Percentiles rank a stretch among this genome's conserved stretches.
phyloP scores from a whole-genome alignment of 2,113 vertebrate genomes.

The Indicator indicator region DNA sequence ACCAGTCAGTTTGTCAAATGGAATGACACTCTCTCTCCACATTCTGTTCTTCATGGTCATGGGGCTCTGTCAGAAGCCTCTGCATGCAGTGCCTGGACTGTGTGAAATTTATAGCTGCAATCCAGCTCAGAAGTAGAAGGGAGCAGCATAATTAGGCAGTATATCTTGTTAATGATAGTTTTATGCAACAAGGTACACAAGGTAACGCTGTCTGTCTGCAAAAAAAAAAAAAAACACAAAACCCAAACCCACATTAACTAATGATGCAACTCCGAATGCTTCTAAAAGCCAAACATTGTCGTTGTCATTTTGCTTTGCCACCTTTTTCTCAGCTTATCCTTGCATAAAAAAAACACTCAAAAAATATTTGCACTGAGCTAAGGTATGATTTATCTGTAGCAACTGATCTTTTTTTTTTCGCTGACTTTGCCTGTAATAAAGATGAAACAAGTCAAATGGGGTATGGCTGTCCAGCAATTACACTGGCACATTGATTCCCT shows the following conservation, averaged over 20 bases:
- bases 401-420: background rate
- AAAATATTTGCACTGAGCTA: background rate
- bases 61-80: slow-evolving; percentile 41
- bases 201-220: slow-evolving; percentile 2
- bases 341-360: background rate
- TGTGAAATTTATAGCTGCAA: background rate
- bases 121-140: background rate
- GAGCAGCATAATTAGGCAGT: background rate
- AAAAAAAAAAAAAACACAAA: background rate
- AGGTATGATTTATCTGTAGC: background rate
- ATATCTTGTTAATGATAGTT: slow-evolving; percentile 9
- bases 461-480: background rate
- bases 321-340: background rate
- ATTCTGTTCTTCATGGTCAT: slow-evolving; percentile 20
- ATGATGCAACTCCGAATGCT: background rate
- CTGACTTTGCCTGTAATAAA: background rate
- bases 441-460: background rate
- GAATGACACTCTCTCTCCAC: slow-evolving; percentile 33
- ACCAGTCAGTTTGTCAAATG: slow-evolving; percentile 59
- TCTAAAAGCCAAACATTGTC: background rate
- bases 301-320: background rate
- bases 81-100: background rate
- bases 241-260: background rate
- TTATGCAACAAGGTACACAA: slow-evolving; percentile 10
- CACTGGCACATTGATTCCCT: background rate